Evolutionary conservation across 1,140 invertebrate genomes (phyloP), one percentile per base, ranked within the genome.

Genomic region (Stegodyphus mimosarum): DNA sequence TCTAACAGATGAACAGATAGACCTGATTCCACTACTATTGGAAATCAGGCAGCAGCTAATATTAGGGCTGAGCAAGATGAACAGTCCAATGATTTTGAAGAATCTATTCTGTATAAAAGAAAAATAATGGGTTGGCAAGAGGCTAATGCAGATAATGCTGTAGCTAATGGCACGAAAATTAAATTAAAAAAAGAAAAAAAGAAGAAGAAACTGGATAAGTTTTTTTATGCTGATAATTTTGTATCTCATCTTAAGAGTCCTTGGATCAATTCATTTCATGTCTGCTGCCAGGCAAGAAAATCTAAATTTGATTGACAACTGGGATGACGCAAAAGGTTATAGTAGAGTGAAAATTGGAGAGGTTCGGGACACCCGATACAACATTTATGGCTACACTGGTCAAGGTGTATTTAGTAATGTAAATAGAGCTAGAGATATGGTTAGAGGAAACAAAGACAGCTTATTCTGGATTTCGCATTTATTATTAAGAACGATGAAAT

Each of bases 301-400:
- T 92, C 96, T 96, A 0, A 95, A 95, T 83, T 92, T 99, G 6
- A 98, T 95, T 6, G 99, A 99, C 90, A 99, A 99, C 90, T 99
- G 99, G 98, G 99, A 99, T 90, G 98, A 99, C 92, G 96, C 98
- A 15, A 98, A 99, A 92, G 99, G 99, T 66, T 99, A 98, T 91
- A 98, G 97, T 90, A 94, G 33, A 33, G 3, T 33, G 33, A 33
- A 3, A 33, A 33, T 33, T 33, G 33, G 33, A 33, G 33, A 33
- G 33, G 33, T 33, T 3, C 33, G 1, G 33, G 33, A 33, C 33
- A 33, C 33, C 33, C 33, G 33, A 33, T 33, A 3, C 33, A 33
- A 1, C 33, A 33, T 33, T 33, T 33, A 33, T 33, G 33, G 33
- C 33, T 33, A 33, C 33, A 33, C 33, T 33, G 1, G 33, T 33